Conservation (phyloP, 2,113 vertebrate genomes). For the Trichomycterus rosablanca region DNA sequence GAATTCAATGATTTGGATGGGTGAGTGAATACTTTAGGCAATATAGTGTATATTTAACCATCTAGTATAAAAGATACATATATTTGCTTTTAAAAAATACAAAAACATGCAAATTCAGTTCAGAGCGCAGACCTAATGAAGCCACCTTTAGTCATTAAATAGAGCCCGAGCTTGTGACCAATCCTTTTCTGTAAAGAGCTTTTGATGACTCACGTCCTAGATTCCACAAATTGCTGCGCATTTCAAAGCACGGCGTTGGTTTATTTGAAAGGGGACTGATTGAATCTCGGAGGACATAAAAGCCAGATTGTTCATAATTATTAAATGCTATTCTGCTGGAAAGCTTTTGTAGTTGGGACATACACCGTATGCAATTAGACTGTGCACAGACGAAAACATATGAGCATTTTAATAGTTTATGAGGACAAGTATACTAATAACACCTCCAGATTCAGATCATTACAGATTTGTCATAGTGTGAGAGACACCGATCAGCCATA, state of each 20-base stretch:
- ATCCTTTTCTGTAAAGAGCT: constrained; percentile 23
- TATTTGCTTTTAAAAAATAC: too few relatives aligned
- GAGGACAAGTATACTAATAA: too few relatives aligned
- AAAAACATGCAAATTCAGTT: too few relatives aligned
- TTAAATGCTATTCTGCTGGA: constrained; percentile 26
- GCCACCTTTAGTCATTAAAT: not conserved
- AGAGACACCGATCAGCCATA: too few relatives aligned
- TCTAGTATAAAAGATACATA: too few relatives aligned
- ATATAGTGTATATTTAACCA: too few relatives aligned
- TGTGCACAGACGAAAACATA: not conserved
- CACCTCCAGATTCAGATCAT: too few relatives aligned
- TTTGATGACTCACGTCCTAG: constrained; percentile 39
- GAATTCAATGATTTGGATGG: too few relatives aligned
- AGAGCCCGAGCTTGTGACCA: constrained; percentile 5
- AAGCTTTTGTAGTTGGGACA: constrained; percentile 27
- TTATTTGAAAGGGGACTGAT: constrained; percentile 41
- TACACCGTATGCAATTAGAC: constrained; percentile 4
- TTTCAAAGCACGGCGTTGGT: constrained; percentile 25
- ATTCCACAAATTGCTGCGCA: constrained; percentile 34
- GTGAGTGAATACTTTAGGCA: too few relatives aligned
- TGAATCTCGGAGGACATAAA: constrained; percentile 41
- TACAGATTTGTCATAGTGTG: too few relatives aligned
- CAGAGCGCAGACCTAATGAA: too few relatives aligned
- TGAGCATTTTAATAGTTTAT: not conserved
- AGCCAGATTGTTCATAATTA: constrained; percentile 44